These are phyloP conservation scores for Hippolais icterina DNA, from an alignment of 2,113 vertebrate genomes.

Conservation along the genomic window DNA sequence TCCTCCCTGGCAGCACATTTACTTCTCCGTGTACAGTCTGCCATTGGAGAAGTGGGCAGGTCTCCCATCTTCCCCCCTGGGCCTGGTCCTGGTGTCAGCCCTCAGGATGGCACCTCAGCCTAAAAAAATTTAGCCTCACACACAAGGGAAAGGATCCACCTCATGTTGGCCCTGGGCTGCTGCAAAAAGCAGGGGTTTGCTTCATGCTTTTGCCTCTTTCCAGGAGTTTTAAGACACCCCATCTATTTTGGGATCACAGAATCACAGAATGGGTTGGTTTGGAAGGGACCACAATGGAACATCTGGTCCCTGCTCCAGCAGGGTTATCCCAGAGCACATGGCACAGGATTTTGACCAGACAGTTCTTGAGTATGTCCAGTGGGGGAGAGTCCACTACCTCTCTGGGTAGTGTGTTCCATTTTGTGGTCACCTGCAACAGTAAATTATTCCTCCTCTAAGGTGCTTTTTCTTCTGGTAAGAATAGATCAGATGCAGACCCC, in stretches of 20 bases:
- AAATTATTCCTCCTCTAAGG: neutral
- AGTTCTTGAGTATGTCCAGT: neutral
- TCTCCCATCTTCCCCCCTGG: neutral
- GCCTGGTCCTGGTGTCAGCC: neutral
- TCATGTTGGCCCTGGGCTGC: neutral
- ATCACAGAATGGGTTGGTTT: neutral
- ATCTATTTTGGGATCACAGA: neutral
- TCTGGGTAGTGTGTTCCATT: neutral
- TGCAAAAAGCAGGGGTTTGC: neutral
- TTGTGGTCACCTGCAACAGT: neutral
- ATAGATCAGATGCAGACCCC: neutral
- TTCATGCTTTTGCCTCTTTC: rapidly evolving
- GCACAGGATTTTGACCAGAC: neutral
- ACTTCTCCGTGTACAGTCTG: neutral
- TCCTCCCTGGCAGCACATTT: neutral
- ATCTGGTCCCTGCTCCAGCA: neutral
- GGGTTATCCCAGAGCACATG: neutral
- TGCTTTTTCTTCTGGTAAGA: neutral
- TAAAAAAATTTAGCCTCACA: neutral
- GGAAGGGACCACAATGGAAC: neutral
- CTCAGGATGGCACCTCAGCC: neutral
- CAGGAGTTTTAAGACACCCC: neutral
- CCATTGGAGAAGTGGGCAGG: neutral
- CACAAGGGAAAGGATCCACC: neutral
- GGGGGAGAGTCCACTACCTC: neutral